Conservation (phyloP, 2,888 invertebrate genomes). For the Tromatobia lineatoria region DNA sequence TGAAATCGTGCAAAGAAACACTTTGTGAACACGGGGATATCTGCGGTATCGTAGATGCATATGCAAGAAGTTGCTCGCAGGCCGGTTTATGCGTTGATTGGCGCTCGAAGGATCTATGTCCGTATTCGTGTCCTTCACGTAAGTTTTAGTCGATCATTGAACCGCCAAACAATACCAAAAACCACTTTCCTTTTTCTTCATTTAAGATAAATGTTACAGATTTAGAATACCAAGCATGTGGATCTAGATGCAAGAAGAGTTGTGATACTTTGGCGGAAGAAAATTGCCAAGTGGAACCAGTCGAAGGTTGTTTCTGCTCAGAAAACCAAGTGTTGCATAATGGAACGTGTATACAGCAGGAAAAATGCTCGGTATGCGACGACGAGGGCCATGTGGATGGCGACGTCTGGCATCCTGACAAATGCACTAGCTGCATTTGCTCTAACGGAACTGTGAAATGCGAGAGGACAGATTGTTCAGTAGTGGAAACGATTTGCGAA, state of each 20-base stretch:
- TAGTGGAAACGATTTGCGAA: constrained; percentile 88
- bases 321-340: constrained; percentile 90
- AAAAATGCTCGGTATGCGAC: constrained; percentile 91
- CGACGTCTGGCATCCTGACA: constrained; percentile 90
- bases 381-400: constrained; percentile 90
- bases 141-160: constrained; percentile 72
- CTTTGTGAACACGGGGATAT: constrained; percentile 88
- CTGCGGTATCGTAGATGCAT: constrained; percentile 90
- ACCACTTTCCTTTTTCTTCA: neutral
- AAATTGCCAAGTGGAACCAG: constrained; percentile 86
- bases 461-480: constrained; percentile 88
- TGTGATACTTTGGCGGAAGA: constrained; percentile 88
- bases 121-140: constrained; percentile 87
- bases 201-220: constrained; percentile 73
- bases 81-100: constrained; percentile 92
- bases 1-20: constrained; percentile 90
- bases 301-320: constrained; percentile 95
- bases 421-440: constrained; percentile 92
- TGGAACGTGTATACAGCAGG: constrained; percentile 90
- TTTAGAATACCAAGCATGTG: constrained; percentile 87
- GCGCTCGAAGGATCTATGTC: constrained; percentile 89
- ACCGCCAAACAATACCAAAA: neutral
- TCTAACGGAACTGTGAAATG: constrained; percentile 87
- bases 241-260: constrained; percentile 88
- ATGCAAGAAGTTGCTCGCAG: constrained; percentile 90